Base-by-base conservation (phyloP, 2,888 invertebrate species). In the Drosophila longiperda region DNA sequence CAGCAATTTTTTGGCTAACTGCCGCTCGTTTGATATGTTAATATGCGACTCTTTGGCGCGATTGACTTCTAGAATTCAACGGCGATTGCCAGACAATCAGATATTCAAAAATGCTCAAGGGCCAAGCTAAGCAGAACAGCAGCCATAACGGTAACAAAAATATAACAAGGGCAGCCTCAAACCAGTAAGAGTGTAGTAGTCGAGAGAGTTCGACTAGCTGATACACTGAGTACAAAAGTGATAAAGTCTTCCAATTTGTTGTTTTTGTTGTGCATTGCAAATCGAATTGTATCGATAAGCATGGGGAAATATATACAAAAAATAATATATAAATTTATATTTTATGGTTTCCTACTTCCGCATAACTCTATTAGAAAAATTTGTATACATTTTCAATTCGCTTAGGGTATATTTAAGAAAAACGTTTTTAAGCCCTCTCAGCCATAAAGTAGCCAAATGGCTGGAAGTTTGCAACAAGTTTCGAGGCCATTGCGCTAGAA, bases 1-100 rank as follows among this genome's bases (percentile, higher is more conserved):
- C 81, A 48, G 87, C 84, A 77, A 85, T 85, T 87, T 83, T 85
- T 75, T 65, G 77, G 81, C 71, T 84, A 84, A 85, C 81, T 84
- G 83, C 75, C 68, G 87, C 85, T 86, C 85, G 85, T 86, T 87
- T 86, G 87, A 85, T 87, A 87, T 86, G 87, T 79, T 87, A 85
- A 85, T 87, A 80, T 87, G 82, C 82, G 80, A 83, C 75, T 76
- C 85, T 85, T 80, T 83, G 87, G 78, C 68, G 82, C 82, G 74
- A 83, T 83, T 86, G 83, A 54, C 82, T 64, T 55, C 26, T 36
- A 1, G 32, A 42, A 82, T 82, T 66, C 38, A 17, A 71, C 82
- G 75, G 74, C 82, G 78, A 87, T 82, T 83, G 84, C 75, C 77
- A 84, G 84, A 86, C 81, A 87, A 86, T 84, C 83, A 81, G 72